A percentile compares a stretch with the other conserved stretches of the same genome.
phyloP scores from a whole-genome alignment of 2,888 invertebrate species.

The Tipula helvola region DNA sequence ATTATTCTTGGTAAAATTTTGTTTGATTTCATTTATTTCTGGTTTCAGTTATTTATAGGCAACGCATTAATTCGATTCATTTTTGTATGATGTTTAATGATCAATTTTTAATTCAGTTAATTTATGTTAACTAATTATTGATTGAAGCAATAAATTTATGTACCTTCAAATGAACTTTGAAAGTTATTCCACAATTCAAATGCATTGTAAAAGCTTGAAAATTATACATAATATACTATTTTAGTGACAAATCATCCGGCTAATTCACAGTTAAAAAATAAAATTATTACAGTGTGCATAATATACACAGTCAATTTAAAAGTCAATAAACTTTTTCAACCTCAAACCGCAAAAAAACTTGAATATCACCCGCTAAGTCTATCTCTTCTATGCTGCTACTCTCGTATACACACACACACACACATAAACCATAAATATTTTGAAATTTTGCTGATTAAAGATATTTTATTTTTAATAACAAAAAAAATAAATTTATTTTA shows the following conservation, averaged over 20 bases:
- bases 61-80: no score
- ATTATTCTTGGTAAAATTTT: no score
- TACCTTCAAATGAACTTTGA: no score
- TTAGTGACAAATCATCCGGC: neutral
- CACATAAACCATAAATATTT: neutral
- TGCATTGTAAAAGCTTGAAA: no score
- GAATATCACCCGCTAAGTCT: neutral
- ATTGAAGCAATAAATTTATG: no score
- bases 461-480: neutral
- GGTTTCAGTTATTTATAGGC: no score
- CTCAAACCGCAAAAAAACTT: neutral
- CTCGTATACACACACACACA: neutral
- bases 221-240: neutral
- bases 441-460: neutral
- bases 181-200: no score
- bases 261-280: neutral
- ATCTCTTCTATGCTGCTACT: neutral
- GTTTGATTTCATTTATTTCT: no score
- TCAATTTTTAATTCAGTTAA: no score
- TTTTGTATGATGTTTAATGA: no score
- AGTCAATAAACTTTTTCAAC: neutral
- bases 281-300: neutral
- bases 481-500: neutral
- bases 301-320: neutral
- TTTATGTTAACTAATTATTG: no score